Percentiles rank a stretch among this genome's conserved stretches.
Evolutionary conservation across 2,113 vertebrate genomes (phyloP).

Genomic region (Meles meles): DNA sequence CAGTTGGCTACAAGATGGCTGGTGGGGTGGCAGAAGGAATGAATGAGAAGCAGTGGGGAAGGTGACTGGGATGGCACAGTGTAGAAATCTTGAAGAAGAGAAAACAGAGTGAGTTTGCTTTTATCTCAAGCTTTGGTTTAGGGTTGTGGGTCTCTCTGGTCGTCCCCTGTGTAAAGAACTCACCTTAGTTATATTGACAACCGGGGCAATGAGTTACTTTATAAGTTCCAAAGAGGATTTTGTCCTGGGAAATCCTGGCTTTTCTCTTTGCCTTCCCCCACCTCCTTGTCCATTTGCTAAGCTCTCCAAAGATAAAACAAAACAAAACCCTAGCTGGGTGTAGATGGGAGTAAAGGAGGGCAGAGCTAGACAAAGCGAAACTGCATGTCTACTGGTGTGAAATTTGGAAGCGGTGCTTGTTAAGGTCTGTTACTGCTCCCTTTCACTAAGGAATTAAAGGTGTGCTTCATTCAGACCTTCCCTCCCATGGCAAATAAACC

Average conservation of each 20-base stretch:
- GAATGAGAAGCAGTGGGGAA: background rate
- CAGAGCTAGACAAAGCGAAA: background rate
- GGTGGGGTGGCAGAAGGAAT: background rate
- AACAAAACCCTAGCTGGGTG: background rate
- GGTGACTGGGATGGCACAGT: too few species aligned
- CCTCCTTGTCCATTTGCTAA: background rate
- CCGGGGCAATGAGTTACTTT: background rate
- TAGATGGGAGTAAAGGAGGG: background rate
- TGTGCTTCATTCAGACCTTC: conserved; percentile 48
- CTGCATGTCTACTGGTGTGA: background rate
- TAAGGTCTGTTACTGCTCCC: background rate
- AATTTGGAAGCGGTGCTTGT: background rate
- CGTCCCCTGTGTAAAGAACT: background rate
- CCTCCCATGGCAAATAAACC: conserved; percentile 49
- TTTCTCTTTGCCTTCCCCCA: background rate
- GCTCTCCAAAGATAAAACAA: background rate
- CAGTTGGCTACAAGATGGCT: too few species aligned
- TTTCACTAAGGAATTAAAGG: conserved; percentile 45
- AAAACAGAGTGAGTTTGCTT: background rate
- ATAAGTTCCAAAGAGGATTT: background rate
- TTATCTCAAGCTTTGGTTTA: background rate
- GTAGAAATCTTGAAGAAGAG: background rate
- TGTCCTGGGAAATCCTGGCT: background rate
- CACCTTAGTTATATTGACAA: background rate
- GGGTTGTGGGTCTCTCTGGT: background rate